Conservation (phyloP, 2,888 invertebrate genomes). For the Ptilodon capucinus region DNA sequence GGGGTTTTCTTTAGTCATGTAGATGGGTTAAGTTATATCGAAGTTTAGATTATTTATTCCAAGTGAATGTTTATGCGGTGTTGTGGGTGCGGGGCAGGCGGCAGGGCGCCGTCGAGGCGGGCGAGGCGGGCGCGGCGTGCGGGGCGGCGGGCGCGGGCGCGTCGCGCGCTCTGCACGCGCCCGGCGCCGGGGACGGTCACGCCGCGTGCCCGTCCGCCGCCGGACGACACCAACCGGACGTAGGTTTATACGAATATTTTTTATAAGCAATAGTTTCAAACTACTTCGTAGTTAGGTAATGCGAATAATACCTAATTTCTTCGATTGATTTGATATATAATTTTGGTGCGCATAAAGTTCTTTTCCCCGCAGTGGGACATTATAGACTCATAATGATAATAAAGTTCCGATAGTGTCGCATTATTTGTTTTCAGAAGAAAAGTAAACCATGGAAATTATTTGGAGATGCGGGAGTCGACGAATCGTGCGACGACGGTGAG, state of each 20-base stretch:
- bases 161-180: background rate
- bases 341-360: too few relatives aligned
- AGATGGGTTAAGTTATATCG: background rate
- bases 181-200: background rate
- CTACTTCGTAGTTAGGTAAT: too few relatives aligned
- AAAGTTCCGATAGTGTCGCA: background rate
- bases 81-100: background rate
- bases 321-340: too few relatives aligned
- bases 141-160: constrained; percentile 3
- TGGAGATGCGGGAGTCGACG: constrained; percentile 11
- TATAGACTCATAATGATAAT: too few relatives aligned
- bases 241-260: background rate
- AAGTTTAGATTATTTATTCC: too few relatives aligned
- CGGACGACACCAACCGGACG: background rate
- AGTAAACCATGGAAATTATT: constrained; percentile 27
- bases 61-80: too few relatives aligned
- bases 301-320: too few relatives aligned
- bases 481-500: constrained; percentile 25
- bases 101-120: background rate
- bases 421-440: constrained; percentile 16
- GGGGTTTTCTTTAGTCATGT: background rate
- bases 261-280: too few relatives aligned
- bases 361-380: background rate
- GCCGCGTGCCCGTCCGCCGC: background rate
- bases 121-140: constrained; percentile 3